Conservation (phyloP, 2,888 invertebrate genomes). For the Unio pictorum region DNA sequence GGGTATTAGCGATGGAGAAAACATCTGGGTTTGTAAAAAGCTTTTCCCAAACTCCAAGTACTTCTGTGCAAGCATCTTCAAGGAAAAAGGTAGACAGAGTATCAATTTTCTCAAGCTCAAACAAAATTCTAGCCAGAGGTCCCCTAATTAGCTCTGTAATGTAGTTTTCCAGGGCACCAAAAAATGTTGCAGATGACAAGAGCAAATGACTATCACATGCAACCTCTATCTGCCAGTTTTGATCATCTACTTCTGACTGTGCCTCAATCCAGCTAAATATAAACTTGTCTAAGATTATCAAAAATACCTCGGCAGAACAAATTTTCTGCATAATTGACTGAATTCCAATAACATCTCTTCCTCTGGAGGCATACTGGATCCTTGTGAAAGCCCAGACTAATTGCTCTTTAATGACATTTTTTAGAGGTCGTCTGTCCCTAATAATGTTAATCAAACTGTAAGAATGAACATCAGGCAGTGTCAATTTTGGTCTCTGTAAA, state of each 20-base stretch:
- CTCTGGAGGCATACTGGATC: slow-evolving; percentile 28
- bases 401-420: slow-evolving; percentile 22
- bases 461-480: slow-evolving; percentile 16
- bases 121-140: slow-evolving; percentile 32
- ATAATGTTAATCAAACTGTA: slow-evolving; percentile 20
- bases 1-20: slow-evolving; percentile 20
- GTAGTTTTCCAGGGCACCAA: slow-evolving; percentile 29
- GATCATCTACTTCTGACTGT: neutral
- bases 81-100: slow-evolving; percentile 26
- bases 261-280: slow-evolving; percentile 4
- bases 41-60: slow-evolving; percentile 14
- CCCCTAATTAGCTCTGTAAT: slow-evolving; percentile 18
- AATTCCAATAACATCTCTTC: slow-evolving; percentile 26
- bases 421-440: slow-evolving; percentile 14
- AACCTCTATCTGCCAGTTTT: slow-evolving; percentile 27
- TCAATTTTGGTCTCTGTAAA: slow-evolving; percentile 17
- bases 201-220: slow-evolving; percentile 26
- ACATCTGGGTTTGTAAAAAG: slow-evolving; percentile 9
- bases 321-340: slow-evolving; percentile 10
- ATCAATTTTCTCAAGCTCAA: slow-evolving; percentile 20
- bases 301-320: slow-evolving; percentile 2
- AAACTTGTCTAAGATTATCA: slow-evolving; percentile 7
- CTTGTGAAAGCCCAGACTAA: slow-evolving; percentile 42
- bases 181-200: slow-evolving; percentile 16
- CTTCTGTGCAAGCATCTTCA: slow-evolving; percentile 4